A percentile compares a stretch with the other conserved stretches of the same genome.
phyloP scores from a whole-genome alignment of 2,113 vertebrate genomes.

The Hippocampus comes region DNA sequence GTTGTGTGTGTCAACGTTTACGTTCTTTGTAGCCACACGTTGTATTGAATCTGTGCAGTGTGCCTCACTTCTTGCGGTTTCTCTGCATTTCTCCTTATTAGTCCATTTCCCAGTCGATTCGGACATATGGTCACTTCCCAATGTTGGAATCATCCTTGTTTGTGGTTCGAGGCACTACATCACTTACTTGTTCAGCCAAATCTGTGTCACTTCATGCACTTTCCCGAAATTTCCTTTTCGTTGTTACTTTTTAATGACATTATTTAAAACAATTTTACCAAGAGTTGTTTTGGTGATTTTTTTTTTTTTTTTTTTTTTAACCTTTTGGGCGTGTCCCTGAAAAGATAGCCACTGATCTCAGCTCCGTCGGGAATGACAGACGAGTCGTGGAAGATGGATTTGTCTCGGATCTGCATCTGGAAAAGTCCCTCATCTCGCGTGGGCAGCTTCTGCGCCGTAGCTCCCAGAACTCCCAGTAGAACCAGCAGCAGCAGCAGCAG shows the following conservation, averaged over 20 bases:
- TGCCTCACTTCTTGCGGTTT: no score
- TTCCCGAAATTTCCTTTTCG: no score
- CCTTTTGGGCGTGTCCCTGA: constrained; percentile 95
- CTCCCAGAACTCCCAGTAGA: constrained; percentile 69
- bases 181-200: no score
- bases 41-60: no score
- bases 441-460: constrained; percentile 85
- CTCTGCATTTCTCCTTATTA: no score
- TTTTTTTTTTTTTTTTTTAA: constrained; percentile 52
- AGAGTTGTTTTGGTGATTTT: neutral
- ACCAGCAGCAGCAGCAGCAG: constrained; percentile 59
- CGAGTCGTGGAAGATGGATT: constrained; percentile 86
- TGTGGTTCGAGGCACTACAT: no score
- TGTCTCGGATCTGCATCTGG: constrained; percentile 96
- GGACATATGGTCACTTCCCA: no score
- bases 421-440: constrained; percentile 95
- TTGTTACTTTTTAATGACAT: neutral
- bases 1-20: no score
- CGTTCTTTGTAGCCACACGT: no score
- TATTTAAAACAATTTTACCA: neutral
- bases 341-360: constrained; percentile 92
- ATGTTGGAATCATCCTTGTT: no score
- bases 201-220: no score
- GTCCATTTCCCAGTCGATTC: no score
- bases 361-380: constrained; percentile 94